A percentile compares a stretch with the other conserved stretches of the same genome.
phyloP scores from a whole-genome alignment of 37 sponge, comb jelly and placozoan species.

The Mnemiopsis leidyi region DNA sequence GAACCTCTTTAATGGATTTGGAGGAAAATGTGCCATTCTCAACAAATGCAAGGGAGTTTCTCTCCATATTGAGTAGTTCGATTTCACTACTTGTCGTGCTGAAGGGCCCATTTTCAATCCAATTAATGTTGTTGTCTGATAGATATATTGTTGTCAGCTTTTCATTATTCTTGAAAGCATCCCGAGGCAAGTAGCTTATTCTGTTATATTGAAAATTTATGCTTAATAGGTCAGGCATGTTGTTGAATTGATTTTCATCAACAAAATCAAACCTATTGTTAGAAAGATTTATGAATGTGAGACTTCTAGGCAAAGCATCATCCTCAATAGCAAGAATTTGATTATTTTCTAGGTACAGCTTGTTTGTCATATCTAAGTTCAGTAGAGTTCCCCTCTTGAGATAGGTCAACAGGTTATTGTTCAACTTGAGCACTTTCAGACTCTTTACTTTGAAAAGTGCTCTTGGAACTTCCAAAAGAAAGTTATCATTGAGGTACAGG shows the following conservation, averaged over 20 bases:
- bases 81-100: not conserved
- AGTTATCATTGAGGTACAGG: not conserved
- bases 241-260: slow-evolving; percentile 44
- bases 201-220: slow-evolving; percentile 36
- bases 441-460: not conserved
- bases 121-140: not conserved
- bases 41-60: not conserved
- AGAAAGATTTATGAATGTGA: not conserved
- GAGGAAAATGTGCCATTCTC: not conserved
- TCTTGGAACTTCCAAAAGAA: not conserved
- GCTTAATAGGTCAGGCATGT: not conserved
- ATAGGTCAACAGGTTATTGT: slow-evolving; percentile 6
- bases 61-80: not conserved
- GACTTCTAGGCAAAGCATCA: slow-evolving; percentile 19
- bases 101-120: slow-evolving; percentile 18
- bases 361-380: not conserved
- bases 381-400: not conserved
- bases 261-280: slow-evolving; percentile 40
- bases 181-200: not conserved
- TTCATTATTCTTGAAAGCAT: not conserved
- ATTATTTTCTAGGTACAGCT: slow-evolving; percentile 34
- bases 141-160: not conserved
- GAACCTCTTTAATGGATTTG: not conserved
- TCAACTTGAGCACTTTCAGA: not conserved
- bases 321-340: slow-evolving; percentile 24